Percentiles rank a stretch among this genome's conserved stretches.
These are phyloP conservation scores for Entomobrya multifasciata DNA, from an alignment of 2,888 invertebrate genomes.

Conservation along the genomic window DNA sequence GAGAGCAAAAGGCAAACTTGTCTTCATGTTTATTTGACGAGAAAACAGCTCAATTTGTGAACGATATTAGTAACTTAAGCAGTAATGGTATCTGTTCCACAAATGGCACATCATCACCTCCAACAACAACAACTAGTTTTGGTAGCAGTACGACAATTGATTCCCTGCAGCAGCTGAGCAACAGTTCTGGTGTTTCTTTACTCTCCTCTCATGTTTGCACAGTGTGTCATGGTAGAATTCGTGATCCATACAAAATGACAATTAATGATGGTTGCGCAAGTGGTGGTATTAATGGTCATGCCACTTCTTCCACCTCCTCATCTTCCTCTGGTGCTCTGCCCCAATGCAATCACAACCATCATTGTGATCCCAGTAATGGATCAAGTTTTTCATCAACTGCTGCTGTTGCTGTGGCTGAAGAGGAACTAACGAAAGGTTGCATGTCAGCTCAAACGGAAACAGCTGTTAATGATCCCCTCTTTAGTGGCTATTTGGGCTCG, in stretches of 20 bases:
- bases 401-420: constrained; percentile 11
- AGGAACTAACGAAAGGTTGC: constrained; percentile 45
- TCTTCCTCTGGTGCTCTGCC: not conserved
- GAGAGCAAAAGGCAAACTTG: constrained; percentile 18
- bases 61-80: constrained; percentile 40
- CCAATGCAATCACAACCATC: not conserved
- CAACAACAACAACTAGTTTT: constrained; percentile 8
- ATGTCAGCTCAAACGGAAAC: constrained; percentile 47
- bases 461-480: constrained; percentile 69
- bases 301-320: constrained; percentile 36
- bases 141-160: constrained; percentile 6
- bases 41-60: constrained; percentile 54
- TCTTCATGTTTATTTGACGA: constrained; percentile 35
- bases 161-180: constrained; percentile 45
- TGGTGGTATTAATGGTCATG: constrained; percentile 60
- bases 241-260: constrained; percentile 65
- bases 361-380: not conserved
- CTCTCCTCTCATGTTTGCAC: constrained; percentile 49
- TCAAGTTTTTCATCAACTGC: not conserved
- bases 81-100: not conserved
- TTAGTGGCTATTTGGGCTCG: constrained; percentile 78
- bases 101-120: constrained; percentile 26
- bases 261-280: constrained; percentile 55
- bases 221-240: constrained; percentile 58
- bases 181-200: constrained; percentile 44